Base-by-base conservation (phyloP, 2,113 vertebrate species). In the Sorex araneus region DNA sequence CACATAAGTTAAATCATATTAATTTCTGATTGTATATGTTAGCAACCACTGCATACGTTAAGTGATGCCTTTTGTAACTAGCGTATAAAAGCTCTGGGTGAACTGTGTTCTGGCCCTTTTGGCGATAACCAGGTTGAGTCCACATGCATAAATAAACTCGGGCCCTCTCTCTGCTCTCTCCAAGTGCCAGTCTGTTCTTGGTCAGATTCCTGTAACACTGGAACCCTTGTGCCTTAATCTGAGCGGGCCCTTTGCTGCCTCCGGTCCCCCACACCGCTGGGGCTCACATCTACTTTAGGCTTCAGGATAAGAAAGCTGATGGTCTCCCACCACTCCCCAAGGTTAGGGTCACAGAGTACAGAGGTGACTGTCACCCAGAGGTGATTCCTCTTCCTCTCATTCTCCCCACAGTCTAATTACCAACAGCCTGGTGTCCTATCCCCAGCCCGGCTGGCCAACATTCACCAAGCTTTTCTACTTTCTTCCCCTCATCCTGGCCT, bases 251-350 rank as follows among this genome's bases (percentile, higher is more conserved):
- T 3, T 57, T 27, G 64, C 8, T n/a, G 45, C 40, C 25, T 15
- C 1, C 8, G 12, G 11, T 13, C 0, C 16, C 54, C 28, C 19
- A 0, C 67, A 16, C 19, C 0, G 0, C 9, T 47, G 11, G 28
- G 47, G 30, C 54, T 77, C 78, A 8, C 88, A 16, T 50, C 60
- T 2, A 1, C 9, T n/a, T 27, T 15, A 64, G 87, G 30, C 43
- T 19, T 30, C 21, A 50, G 47, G 47, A 50, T 0, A 4, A 79
- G 40, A 50, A 54, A 12, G 15, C 60, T 3, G 16, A 8, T 21
- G 3, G 30, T 71, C 30, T 47, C 70, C 54, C 30, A 8, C 32
- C 18, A 25, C 32, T 28, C 12, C 34, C 3, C 18, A 1, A 4
- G 57, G 76, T 19, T 91, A 80, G 64, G 32, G 30, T 13, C n/a